These are phyloP conservation scores for Polyploca ridens DNA, from an alignment of 2,888 invertebrate species.

Conservation along the genomic window DNA sequence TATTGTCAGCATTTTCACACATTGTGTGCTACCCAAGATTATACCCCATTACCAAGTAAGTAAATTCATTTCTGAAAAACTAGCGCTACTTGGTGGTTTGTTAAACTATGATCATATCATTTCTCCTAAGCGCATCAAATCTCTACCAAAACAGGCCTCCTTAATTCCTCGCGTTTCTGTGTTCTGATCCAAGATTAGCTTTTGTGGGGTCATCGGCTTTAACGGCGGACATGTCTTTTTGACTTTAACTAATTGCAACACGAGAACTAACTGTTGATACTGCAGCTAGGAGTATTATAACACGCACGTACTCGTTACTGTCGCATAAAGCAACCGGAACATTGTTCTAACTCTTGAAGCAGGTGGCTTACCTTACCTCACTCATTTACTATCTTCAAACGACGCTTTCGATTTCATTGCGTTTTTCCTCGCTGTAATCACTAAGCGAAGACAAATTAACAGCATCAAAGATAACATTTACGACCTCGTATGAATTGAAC, in stretches of 20 bases:
- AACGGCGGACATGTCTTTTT: constrained; percentile 8
- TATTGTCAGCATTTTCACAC: neutral
- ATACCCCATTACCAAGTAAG: neutral
- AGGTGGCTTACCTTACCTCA: constrained; percentile 37
- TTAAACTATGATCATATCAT: neutral
- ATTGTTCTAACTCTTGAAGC: constrained; percentile 27
- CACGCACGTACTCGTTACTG: constrained; percentile 12
- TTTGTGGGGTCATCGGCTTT: constrained; percentile 11
- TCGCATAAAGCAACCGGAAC: constrained; percentile 33
- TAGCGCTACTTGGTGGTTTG: neutral
- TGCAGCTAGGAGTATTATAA: constrained; percentile 1
- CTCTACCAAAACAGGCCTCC: neutral
- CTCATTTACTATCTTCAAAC: neutral
- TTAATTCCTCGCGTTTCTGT: constrained; percentile 4
- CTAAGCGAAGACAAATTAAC: constrained; percentile 36
- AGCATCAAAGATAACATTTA: constrained; percentile 18
- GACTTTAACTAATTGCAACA: constrained; percentile 12
- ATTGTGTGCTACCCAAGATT: neutral
- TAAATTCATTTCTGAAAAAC: neutral
- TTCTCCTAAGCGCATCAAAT: constrained; percentile 5
- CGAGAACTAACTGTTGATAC: constrained; percentile 9
- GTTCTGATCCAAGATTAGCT: constrained; percentile 8
- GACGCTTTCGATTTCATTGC: constrained; percentile 44
- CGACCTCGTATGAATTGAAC: constrained; percentile 14
- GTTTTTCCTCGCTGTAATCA: constrained; percentile 35